Percentiles rank a stretch among this genome's conserved stretches.
phyloP scores from a whole-genome alignment of 2,113 vertebrate genomes.

The Notiomystis cincta region DNA sequence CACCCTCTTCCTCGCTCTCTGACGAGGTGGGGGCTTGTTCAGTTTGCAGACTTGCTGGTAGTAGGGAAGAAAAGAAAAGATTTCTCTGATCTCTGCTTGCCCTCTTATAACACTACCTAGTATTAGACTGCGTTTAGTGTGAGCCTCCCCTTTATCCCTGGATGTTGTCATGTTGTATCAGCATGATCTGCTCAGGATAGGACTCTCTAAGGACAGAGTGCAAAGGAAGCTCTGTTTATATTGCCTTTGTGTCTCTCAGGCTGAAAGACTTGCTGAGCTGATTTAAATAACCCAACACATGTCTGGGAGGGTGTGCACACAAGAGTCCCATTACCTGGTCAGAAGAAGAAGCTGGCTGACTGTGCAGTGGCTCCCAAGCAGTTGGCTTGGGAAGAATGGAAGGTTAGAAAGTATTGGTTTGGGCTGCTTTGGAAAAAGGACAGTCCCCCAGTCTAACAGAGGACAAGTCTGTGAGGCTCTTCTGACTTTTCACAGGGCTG shows the following conservation, averaged over 20 bases:
- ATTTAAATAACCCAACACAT: neutral
- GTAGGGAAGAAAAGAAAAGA: neutral
- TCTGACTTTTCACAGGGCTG: neutral
- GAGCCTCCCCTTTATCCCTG: conserved; percentile 55
- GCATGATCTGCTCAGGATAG: conserved; percentile 56
- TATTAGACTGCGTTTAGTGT: conserved; percentile 29
- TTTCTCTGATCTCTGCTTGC: conserved; percentile 48
- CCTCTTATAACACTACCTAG: conserved; percentile 6
- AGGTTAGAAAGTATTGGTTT: neutral
- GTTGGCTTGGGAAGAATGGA: neutral
- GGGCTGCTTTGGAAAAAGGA: neutral
- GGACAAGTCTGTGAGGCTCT: neutral
- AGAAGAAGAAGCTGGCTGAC: neutral
- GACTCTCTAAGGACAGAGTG: conserved; percentile 55
- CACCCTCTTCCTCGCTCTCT: fast-evolving
- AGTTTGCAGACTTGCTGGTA: neutral
- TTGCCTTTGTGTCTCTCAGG: conserved; percentile 1
- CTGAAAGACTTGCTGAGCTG: neutral
- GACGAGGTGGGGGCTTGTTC: neutral
- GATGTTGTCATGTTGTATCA: conserved; percentile 65
- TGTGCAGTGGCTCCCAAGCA: fast-evolving
- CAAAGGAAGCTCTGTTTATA: conserved; percentile 19
- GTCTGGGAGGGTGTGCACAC: neutral
- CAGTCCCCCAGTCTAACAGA: neutral
- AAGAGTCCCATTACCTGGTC: neutral